phyloP scores from a whole-genome alignment of 1,140 invertebrate species.

The Zophobas atratus region DNA sequence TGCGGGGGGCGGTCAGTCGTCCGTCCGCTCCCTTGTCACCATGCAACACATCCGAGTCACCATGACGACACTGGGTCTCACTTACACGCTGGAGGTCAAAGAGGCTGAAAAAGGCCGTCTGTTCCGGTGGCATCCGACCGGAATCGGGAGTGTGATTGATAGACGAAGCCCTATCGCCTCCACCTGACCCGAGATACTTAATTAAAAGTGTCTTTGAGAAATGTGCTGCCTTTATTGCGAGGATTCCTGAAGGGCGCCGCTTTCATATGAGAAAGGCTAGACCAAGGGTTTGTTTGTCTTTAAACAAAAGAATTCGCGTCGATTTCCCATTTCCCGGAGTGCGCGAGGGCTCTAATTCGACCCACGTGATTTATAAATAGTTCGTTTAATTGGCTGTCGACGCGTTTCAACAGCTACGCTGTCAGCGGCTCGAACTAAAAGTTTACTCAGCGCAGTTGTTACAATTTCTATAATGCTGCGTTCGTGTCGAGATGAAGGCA shows the following conservation, averaged over 20 bases:
- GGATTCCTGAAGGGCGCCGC: slow-evolving; percentile 6
- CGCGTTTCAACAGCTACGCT: no score
- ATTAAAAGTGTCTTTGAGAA: slow-evolving; percentile 50
- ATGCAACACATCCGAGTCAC: slow-evolving; percentile 46
- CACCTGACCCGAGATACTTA: slow-evolving; percentile 44
- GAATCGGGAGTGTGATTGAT: slow-evolving; percentile 48
- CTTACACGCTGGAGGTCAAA: slow-evolving; percentile 35
- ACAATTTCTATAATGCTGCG: no score
- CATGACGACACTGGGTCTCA: slow-evolving; percentile 46
- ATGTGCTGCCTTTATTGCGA: slow-evolving; percentile 28
- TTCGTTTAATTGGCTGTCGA: no score
- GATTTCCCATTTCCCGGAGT: no score
- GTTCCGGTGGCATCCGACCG: slow-evolving; percentile 19
- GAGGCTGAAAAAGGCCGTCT: slow-evolving; percentile 44
- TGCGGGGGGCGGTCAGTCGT: background rate
- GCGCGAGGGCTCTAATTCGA: no score
- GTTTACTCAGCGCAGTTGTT: no score
- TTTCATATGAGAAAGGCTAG: no score
- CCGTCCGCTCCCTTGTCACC: slow-evolving; percentile 13
- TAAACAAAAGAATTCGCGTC: no score
- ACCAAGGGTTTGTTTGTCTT: no score
- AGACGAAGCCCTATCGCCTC: slow-evolving; percentile 43
- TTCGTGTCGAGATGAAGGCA: no score
- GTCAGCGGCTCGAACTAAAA: no score
- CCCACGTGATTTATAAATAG: no score